Evolutionary conservation across 2,888 invertebrate genomes (phyloP).

Genomic region (Polymixis flavicincta): DNA sequence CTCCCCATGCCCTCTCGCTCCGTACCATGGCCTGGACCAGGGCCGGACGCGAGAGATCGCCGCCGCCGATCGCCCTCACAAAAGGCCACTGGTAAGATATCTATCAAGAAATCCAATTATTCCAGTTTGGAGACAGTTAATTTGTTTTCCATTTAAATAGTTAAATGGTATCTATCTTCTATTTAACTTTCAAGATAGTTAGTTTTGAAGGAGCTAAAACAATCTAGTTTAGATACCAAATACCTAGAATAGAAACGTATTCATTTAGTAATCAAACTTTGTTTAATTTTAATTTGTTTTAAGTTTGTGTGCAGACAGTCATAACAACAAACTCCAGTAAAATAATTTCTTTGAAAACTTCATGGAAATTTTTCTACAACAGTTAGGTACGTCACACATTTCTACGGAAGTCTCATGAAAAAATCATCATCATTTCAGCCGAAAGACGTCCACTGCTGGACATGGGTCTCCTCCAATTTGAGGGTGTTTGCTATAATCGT

Average conservation of each 20-base stretch:
- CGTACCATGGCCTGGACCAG: no score
- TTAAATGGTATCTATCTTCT: neutral
- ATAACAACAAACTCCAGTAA: neutral
- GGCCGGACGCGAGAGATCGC: no score
- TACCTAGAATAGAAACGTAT: neutral
- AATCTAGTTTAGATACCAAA: neutral
- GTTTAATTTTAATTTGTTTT: neutral
- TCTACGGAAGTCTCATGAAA: no score
- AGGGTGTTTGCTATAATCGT: no score
- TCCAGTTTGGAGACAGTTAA: neutral
- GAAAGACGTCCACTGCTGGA: no score
- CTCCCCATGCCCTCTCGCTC: no score
- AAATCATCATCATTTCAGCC: no score
- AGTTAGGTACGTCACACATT: no score
- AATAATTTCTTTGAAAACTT: no score
- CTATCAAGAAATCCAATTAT: neutral
- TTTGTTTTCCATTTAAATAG: neutral
- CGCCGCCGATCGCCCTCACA: no score
- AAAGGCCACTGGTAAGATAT: neutral
- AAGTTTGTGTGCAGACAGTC: neutral
- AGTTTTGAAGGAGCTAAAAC: neutral
- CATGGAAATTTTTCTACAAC: no score
- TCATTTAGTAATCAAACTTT: neutral
- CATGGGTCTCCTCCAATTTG: no score
- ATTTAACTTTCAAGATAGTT: neutral